Evolutionary conservation across 2,113 vertebrate species (phyloP), one percentile per base, ranked within the genome.

Genomic region (Aphelocoma coerulescens): DNA sequence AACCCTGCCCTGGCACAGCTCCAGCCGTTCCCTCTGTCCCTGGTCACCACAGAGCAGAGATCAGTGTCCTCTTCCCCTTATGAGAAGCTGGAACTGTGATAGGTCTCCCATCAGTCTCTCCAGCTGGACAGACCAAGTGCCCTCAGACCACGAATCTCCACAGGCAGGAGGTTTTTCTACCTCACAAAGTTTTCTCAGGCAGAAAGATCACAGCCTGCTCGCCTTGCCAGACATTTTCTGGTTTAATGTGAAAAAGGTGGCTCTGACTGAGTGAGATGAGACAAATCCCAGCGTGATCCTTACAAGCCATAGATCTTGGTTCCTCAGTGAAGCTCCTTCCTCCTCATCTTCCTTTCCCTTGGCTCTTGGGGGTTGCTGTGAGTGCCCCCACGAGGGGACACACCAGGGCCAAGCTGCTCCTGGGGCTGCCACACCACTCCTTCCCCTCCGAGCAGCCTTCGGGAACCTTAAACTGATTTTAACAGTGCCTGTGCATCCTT

Each of bases 1-100:
- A 2, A 48, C 0, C 14, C 59, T 39, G 2, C 21, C 4, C 69
- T 57, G 23, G 1, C 19, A 1, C 61, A n/a, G 12, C 51, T 41
- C 3, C 51, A 49, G 59, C 41, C 7, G 0, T 5, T n/a, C 28
- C 23, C 49, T n/a, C 14, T 37, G 69, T 54, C 39, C 13, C 22
- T 33, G 69, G 9, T 12, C 22, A 39, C 32, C 30, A 3, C 23
- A 4, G 37, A 48, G n/a, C 82, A 57, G n/a, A 7, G 6, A 24
- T n/a, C 35, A 1, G 12, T 18, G 41, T 1, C 4, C 28, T 15
- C 14, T 7, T 7, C n/a, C n/a, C 28, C 15, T 23, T 41, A 10
- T 2, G 4, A 55, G 59, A 23, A 65, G 51, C 49, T 57, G 49
- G 17, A 5, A 3, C 11, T 39, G 58, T 3, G 4, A 1, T 28